These are phyloP conservation scores for Erebia epiphron DNA, from an alignment of 2,888 invertebrate species.

Conservation along the genomic window DNA sequence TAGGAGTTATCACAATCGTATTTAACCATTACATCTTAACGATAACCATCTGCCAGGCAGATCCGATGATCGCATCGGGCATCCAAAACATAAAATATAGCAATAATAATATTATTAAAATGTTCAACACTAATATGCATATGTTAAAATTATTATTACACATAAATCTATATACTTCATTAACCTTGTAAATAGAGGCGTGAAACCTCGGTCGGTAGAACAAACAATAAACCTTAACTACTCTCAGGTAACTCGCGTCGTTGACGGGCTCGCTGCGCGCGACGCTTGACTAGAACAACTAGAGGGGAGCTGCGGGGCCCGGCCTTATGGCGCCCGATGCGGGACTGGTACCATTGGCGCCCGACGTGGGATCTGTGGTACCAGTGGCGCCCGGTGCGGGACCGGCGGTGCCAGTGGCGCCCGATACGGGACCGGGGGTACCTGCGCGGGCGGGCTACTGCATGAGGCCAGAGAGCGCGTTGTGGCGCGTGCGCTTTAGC, in stretches of 20 bases:
- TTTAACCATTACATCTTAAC: constrained; percentile 34
- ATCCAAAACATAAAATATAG: constrained; percentile 35
- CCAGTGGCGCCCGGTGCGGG: too few relatives aligned
- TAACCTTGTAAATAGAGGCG: constrained; percentile 24
- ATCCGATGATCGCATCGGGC: constrained; percentile 32
- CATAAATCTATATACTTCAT: constrained; percentile 52
- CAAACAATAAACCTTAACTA: constrained; percentile 50
- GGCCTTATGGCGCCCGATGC: too few relatives aligned
- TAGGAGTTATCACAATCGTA: constrained; percentile 76
- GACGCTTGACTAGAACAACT: constrained; percentile 25
- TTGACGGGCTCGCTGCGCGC: constrained; percentile 15
- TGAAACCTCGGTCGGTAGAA: neutral
- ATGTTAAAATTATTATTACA: constrained; percentile 62
- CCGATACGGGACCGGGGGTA: neutral
- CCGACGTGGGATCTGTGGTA: too few relatives aligned
- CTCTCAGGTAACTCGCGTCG: constrained; percentile 63
- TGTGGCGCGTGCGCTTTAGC: constrained; percentile 95
- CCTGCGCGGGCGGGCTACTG: constrained; percentile 68
- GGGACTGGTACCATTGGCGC: too few relatives aligned
- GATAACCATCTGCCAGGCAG: constrained; percentile 48
- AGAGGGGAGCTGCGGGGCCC: neutral
- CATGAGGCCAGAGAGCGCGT: constrained; percentile 88
- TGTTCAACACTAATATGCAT: constrained; percentile 60
- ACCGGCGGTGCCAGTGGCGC: too few relatives aligned
- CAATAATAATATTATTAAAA: constrained; percentile 47